Evolutionary conservation across 37 sponge, comb jelly and placozoan genomes (phyloP).

Genomic region (Cladorhizidae sp.): DNA sequence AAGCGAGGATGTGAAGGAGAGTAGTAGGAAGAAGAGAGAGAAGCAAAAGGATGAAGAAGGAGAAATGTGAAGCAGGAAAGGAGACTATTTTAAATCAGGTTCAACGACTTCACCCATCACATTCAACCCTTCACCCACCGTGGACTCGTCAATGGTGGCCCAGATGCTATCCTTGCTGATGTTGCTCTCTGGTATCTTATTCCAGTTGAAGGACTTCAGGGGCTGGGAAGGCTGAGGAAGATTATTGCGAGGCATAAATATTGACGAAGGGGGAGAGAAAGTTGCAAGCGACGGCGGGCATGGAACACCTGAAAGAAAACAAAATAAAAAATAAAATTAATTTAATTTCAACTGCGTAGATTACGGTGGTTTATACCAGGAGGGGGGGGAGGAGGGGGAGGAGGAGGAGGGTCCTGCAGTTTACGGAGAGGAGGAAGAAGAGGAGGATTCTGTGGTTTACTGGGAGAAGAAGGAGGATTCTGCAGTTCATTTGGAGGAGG

Average conservation of each 20-base stretch:
- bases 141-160: slow-evolving; percentile 62
- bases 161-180: slow-evolving; percentile 61
- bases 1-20: too few relatives aligned
- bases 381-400: background rate
- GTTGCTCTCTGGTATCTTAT: slow-evolving; percentile 46
- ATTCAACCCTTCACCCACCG: too few relatives aligned
- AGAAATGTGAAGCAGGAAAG: too few relatives aligned
- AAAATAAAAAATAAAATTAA: too few relatives aligned
- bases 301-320: background rate
- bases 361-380: too few relatives aligned
- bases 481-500: background rate
- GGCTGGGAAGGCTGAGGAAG: slow-evolving; percentile 71
- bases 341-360: too few relatives aligned
- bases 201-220: slow-evolving; percentile 88
- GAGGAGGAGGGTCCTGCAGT: background rate
- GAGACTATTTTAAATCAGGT: too few relatives aligned
- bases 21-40: too few relatives aligned
- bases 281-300: slow-evolving; percentile 26
- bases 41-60: too few relatives aligned
- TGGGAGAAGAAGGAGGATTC: background rate
- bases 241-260: background rate
- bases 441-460: too few relatives aligned
- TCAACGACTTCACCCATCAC: too few relatives aligned
- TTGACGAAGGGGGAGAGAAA: slow-evolving; percentile 8
- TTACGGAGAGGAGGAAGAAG: slow-evolving; percentile 19